Percentiles rank a stretch among this genome's conserved stretches.
These are phyloP conservation scores for Pseudois nayaur DNA, from an alignment of 2,113 vertebrate species.

Conservation along the genomic window DNA sequence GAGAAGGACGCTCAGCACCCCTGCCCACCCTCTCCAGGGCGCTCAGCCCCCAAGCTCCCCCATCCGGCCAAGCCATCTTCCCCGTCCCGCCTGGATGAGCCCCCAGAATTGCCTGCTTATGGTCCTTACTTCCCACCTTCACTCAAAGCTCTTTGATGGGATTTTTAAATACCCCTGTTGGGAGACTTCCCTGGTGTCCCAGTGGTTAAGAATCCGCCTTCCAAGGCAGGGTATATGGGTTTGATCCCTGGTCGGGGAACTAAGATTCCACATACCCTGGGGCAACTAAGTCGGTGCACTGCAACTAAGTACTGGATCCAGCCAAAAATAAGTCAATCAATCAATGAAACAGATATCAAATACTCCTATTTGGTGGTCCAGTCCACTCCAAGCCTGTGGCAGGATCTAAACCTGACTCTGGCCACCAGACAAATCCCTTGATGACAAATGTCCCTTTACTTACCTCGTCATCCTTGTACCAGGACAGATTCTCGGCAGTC, in stretches of 20 bases:
- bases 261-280: not conserved
- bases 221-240: not conserved
- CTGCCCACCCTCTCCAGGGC: not conserved
- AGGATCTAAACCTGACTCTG: not conserved
- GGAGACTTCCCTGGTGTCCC: not conserved
- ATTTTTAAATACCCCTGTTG: not conserved
- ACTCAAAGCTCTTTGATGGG: not conserved
- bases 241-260: not conserved
- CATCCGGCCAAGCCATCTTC: not conserved
- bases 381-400: not conserved
- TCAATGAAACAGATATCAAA: not conserved
- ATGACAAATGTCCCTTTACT: conserved; percentile 49
- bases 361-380: not conserved
- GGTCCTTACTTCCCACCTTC: not conserved
- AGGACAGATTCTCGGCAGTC: conserved; percentile 96
- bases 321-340: not conserved
- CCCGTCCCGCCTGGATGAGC: not conserved
- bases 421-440: not conserved
- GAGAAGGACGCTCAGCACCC: not conserved
- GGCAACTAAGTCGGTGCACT: not conserved
- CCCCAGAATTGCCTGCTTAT: not conserved
- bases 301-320: not conserved
- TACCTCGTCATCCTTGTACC: conserved; percentile 99
- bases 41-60: not conserved
- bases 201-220: not conserved